Evolutionary conservation across 2,888 invertebrate species (phyloP), one percentile per base, ranked within the genome.

Genomic region (Vesta saturnalis): DNA sequence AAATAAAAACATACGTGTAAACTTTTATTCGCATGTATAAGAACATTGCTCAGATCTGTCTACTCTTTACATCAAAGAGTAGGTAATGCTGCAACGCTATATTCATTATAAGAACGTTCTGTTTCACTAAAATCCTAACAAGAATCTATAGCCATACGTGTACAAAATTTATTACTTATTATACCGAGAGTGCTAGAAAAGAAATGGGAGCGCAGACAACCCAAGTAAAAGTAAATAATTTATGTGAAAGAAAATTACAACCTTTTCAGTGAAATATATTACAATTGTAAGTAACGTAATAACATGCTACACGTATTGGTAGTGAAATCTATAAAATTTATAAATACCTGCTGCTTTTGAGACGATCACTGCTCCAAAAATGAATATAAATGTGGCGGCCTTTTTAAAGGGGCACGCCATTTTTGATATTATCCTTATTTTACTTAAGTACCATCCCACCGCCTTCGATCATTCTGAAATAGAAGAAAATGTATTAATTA

Each of bases 131-230:
- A 39, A 39, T 39, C 39, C 12, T 39, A 39, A 39, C 39, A 39
- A 39, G n/a, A 39, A 39, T 39, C 39, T 39, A 39, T 39, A 39
- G 39, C 39, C 39, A 39, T 39, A 39, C 39, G 39, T 39, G 39
- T 39, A 39, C 39, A 39, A 39, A 39, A 39, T 39, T 39, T 39
- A 39, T 39, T 39, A 39, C 39, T 39, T 39, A 39, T 39, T 39
- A 39, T 39, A 39, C 39, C n/a, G n/a, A 39, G n/a, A 39, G 39
- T 39, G 39, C 12, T 39, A 39, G 12, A 39, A 39, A 39, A 39
- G 39, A 39, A 39, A 39, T 39, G 39, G 39, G 8, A 39, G 39
- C 8, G n/a, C 8, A 39, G 39, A 39, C 39, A 39, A 39, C n/a
- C 8, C 39, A 1, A 39, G 39, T 8, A 39, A n/a, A n/a, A n/a